Evolutionary conservation across 2,888 invertebrate genomes (phyloP).

Genomic region (Creontiades dilutus): DNA sequence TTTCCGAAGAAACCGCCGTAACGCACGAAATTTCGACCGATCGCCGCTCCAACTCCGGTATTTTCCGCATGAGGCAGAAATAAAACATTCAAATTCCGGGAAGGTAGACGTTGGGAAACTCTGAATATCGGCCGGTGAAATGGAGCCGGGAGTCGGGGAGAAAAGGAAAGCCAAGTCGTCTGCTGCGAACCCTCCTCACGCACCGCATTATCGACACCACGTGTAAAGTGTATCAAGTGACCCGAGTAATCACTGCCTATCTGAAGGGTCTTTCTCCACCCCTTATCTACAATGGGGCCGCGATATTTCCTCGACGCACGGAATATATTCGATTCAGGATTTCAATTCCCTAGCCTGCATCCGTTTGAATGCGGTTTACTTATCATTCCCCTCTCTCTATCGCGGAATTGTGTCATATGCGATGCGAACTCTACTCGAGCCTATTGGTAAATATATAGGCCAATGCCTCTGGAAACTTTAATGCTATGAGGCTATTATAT

Average conservation of each 20-base stretch:
- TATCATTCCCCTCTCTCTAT: no score
- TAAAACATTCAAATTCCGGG: slow-evolving; percentile 11
- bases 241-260: slow-evolving; percentile 50
- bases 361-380: no score
- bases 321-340: slow-evolving; percentile 1
- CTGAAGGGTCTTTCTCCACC: slow-evolving; percentile 31
- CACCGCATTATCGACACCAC: slow-evolving; percentile 60
- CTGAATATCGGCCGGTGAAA: neutral
- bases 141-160: neutral
- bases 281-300: slow-evolving; percentile 15
- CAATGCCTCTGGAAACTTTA: no score
- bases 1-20: no score
- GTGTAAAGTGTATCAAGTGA: slow-evolving; percentile 60
- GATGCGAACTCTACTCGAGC: no score
- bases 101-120: neutral
- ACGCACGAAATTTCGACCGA: no score
- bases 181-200: slow-evolving; percentile 52
- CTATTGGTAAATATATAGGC: no score
- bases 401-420: no score
- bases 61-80: neutral
- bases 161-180: neutral
- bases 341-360: neutral
- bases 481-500: no score
- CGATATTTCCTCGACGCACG: neutral
- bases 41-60: neutral